Evolutionary conservation across 2,888 invertebrate genomes (phyloP).

Genomic region (Parnassius apollo): DNA sequence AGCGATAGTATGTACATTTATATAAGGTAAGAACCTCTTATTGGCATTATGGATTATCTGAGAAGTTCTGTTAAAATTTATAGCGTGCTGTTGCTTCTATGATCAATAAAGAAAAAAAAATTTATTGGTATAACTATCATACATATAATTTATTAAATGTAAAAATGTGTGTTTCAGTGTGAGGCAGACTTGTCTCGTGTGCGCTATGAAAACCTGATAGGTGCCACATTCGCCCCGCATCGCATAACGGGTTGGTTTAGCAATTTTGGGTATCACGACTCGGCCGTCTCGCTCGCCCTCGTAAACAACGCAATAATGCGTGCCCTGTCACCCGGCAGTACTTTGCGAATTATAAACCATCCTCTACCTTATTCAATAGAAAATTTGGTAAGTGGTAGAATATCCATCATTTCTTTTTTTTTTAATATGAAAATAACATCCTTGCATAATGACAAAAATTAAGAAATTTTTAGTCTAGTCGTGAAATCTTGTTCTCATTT

Average conservation of each 20-base stretch:
- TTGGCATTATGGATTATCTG: no score
- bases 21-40: no score
- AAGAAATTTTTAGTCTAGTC: no score
- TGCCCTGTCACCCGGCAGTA: slow-evolving; percentile 61
- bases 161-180: slow-evolving; percentile 40
- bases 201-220: slow-evolving; percentile 78
- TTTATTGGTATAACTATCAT: no score
- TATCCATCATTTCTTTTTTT: background rate
- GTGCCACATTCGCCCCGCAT: slow-evolving; percentile 74
- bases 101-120: no score
- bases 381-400: slow-evolving; percentile 70
- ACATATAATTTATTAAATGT: no score
- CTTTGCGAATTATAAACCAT: slow-evolving; percentile 80
- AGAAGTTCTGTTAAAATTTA: no score
- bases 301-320: slow-evolving; percentile 84
- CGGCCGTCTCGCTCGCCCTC: slow-evolving; percentile 84
- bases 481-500: no score
- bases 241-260: slow-evolving; percentile 87
- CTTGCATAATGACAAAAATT: no score
- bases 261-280: slow-evolving; percentile 89
- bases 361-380: slow-evolving; percentile 86
- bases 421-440: no score
- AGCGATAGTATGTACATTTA: no score
- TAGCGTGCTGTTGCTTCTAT: no score
- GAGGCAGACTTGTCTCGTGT: slow-evolving; percentile 57